Conservation (phyloP, 2,113 vertebrate species). For the Tauraco erythrolophus region DNA sequence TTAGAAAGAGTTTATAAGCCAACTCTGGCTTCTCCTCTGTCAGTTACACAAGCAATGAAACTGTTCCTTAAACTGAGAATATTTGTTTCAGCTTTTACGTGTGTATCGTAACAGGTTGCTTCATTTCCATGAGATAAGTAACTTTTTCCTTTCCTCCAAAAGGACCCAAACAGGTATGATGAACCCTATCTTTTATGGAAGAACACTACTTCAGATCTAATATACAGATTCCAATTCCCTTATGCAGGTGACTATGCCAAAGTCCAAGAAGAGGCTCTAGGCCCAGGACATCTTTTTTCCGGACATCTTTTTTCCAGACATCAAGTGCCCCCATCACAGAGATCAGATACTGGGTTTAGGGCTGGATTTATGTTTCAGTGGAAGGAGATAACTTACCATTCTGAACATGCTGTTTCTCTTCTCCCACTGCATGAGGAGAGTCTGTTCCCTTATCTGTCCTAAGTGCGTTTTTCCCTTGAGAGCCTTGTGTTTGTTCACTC, state of each 20-base stretch:
- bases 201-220: background rate
- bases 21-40: background rate
- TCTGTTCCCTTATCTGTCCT: constrained; percentile 40
- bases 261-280: background rate
- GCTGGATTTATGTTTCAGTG: background rate
- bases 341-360: background rate
- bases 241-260: background rate
- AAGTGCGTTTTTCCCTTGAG: constrained; percentile 46
- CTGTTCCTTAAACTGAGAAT: background rate
- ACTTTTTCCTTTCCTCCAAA: background rate
- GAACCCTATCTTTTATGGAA: background rate
- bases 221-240: background rate
- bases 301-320: too few species aligned
- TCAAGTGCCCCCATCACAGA: too few species aligned
- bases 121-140: background rate
- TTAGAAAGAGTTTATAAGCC: background rate
- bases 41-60: background rate
- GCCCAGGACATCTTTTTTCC: background rate
- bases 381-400: constrained; percentile 74
- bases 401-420: constrained; percentile 67
- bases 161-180: background rate
- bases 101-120: background rate
- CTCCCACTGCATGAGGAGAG: background rate
- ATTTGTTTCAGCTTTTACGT: background rate
- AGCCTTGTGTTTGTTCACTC: background rate